Evolutionary conservation across 2,113 vertebrate species (phyloP).

Genomic region (Cyphomyrus plagiostoma): DNA sequence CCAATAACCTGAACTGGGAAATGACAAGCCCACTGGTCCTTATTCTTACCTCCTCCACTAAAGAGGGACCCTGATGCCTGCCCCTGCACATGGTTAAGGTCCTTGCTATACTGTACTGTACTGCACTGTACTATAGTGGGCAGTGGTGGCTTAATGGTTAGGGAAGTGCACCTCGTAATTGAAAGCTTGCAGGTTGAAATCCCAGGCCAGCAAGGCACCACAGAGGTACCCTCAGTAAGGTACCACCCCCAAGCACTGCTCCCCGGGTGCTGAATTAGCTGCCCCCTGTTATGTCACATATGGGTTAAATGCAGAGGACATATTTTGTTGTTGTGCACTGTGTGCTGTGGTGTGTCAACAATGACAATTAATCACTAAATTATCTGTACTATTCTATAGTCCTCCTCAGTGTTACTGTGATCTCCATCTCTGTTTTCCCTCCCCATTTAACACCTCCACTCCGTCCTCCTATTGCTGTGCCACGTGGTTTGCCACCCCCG

Average conservation of each 20-base stretch:
- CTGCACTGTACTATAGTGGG: background rate
- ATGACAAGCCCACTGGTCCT: background rate
- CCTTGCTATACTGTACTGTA: background rate
- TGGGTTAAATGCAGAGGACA: too few relatives aligned
- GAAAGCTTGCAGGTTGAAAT: too few relatives aligned
- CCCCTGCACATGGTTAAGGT: background rate
- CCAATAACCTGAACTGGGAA: background rate
- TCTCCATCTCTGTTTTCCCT: background rate
- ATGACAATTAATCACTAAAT: too few relatives aligned
- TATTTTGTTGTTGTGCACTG: too few relatives aligned
- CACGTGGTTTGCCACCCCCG: background rate
- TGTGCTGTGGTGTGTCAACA: too few relatives aligned
- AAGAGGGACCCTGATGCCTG: background rate
- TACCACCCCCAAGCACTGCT: too few relatives aligned
- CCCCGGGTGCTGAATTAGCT: too few relatives aligned
- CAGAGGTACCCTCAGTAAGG: too few relatives aligned
- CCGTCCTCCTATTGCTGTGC: background rate
- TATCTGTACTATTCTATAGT: background rate
- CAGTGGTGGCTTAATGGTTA: too few relatives aligned
- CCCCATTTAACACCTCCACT: background rate
- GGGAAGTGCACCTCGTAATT: too few relatives aligned
- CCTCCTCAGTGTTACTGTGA: background rate
- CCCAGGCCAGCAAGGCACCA: too few relatives aligned
- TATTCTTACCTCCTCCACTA: background rate
- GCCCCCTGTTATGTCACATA: too few relatives aligned